Percentiles rank a stretch among this genome's conserved stretches.
Conservation (phyloP, 2,888 invertebrate genomes). For the Mylabris sibirica region DNA sequence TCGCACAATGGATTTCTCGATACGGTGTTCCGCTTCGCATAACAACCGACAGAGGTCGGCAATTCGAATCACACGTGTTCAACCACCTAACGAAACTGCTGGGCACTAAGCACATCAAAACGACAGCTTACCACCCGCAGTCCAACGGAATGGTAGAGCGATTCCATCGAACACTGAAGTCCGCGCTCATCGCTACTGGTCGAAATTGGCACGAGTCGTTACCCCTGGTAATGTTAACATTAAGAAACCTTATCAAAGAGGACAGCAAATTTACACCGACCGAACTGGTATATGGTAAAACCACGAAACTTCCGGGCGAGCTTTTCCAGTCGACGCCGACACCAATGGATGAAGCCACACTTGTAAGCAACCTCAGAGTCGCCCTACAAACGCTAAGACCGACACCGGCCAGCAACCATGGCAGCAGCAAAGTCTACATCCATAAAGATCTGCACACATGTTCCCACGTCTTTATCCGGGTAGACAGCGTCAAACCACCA, state of each 20-base stretch:
- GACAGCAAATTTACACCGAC: constrained; percentile 48
- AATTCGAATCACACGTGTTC: no score
- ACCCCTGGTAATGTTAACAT: constrained; percentile 49
- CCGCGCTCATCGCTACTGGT: no score
- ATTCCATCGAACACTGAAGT: no score
- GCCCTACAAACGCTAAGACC: constrained; percentile 1
- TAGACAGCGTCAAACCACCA: no score
- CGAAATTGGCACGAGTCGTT: no score
- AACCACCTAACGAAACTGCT: no score
- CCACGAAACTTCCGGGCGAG: constrained; percentile 45
- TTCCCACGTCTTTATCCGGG: no score
- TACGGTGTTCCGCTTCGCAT: neutral
- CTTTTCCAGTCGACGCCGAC: neutral
- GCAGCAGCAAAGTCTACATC: neutral
- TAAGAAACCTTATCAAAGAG: constrained; percentile 46
- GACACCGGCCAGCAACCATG: neutral
- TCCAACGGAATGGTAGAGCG: no score
- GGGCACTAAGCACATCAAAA: no score
- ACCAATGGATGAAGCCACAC: neutral
- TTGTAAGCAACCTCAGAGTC: neutral
- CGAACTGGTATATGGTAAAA: constrained; percentile 49
- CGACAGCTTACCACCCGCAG: no score
- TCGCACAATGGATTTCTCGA: neutral
- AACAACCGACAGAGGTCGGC: no score
- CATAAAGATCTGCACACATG: neutral